Base-by-base conservation (phyloP, 2,888 invertebrate genomes). In the Agonopterix alstromeriana region DNA sequence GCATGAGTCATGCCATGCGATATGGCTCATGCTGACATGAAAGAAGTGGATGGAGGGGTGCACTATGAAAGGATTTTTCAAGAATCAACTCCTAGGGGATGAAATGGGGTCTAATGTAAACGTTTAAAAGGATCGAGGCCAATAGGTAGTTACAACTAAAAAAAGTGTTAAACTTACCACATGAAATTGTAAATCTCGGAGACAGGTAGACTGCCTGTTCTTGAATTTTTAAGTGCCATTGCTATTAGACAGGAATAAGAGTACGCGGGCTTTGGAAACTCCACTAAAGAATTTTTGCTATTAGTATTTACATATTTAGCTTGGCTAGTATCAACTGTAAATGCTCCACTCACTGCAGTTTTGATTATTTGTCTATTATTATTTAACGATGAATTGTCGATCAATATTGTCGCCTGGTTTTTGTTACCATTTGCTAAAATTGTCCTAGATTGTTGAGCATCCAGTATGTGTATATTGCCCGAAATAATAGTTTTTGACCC, bases 131-230 rank as follows among this genome's bases (percentile, higher is more conserved):
- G 3, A 3, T 17, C 17, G 17, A 2, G 17, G 17, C 3, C 17
- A 17, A 17, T 3, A 17, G 17, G 3, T 17, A 17, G 2, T 17
- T 17, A 17, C 17, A 17, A 27, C 27, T 27, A 27, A 27, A 27
- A 7, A 5, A 27, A 27, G 27, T 7, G 27, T 38, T 38, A 7
- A 38, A 38, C 94, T 92, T 86, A 96, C 95, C 97, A 98, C 95
- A 99, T 98, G 74, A 99, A 99, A 77, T 96, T 97, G 82, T 99
- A 99, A 63, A 99, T 99, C 89, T 99, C 99, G 9, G 98, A 98
- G 36, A 99, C 99, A 3, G 98, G 98, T 66, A 99, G 85, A 66
- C 97, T 96, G 48, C 98, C 98, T 48, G 95, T 95, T 63, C 94
- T 92, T 54, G 98, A 98, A 79, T 99, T 99, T 83, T 98, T 98